phyloP scores from a whole-genome alignment of 2,797 vertebrate species.

The Pseudochirops corinnae region DNA sequence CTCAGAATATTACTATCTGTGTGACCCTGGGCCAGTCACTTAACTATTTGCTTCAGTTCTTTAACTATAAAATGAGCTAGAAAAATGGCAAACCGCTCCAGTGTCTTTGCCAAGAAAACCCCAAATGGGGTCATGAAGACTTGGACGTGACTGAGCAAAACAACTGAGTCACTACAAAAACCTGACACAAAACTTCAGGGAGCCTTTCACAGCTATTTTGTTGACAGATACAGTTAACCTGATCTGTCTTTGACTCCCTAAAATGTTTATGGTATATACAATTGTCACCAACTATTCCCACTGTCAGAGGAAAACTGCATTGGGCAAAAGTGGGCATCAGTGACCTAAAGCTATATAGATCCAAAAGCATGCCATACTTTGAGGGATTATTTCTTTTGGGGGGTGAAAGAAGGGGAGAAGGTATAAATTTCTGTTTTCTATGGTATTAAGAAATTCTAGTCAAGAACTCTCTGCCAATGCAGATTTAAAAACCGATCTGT shows the following conservation, averaged over 20 bases:
- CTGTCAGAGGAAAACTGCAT: fast-evolving
- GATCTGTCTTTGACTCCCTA: fast-evolving
- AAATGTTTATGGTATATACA: fast-evolving
- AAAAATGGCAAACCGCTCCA: neutral
- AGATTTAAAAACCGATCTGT: neutral
- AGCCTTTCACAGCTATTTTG: fast-evolving
- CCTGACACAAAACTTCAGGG: fast-evolving
- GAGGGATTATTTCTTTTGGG: neutral
- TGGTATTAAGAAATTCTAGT: neutral
- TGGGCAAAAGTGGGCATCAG: neutral
- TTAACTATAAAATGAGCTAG: neutral
- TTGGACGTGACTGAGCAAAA: neutral
- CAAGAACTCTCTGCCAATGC: neutral
- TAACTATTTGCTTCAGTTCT: neutral
- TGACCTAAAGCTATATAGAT: neutral
- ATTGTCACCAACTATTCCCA: fast-evolving
- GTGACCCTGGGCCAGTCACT: neutral
- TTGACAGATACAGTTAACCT: too few species aligned
- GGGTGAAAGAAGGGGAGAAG: neutral
- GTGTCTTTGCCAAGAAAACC: neutral
- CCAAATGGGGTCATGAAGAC: neutral
- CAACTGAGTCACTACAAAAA: fast-evolving
- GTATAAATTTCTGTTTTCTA: neutral
- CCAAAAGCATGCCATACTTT: neutral
- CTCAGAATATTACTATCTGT: neutral